Percentiles rank a stretch among this genome's conserved stretches.
phyloP scores from a whole-genome alignment of 2,113 vertebrate genomes.

The Calonectris borealis region DNA sequence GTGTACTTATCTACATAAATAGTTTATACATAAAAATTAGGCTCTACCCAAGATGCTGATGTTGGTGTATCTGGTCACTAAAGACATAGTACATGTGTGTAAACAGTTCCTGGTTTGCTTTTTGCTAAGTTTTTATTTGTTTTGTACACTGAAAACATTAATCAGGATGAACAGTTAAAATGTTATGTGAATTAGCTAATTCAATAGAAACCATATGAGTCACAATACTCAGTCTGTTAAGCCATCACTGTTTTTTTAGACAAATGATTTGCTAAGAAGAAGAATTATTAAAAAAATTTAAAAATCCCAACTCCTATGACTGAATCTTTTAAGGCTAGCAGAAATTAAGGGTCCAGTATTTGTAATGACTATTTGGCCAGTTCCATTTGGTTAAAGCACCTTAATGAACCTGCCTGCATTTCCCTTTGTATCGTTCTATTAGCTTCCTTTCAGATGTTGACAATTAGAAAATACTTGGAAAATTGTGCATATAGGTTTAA shows the following conservation, averaged over 20 bases:
- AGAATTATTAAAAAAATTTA: not conserved
- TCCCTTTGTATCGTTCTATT: not conserved
- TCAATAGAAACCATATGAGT: not conserved
- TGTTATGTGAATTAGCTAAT: not conserved
- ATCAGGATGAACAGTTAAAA: not conserved
- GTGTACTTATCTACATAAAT: not conserved
- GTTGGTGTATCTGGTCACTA: not conserved
- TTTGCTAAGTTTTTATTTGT: not conserved
- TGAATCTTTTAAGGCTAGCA: not conserved
- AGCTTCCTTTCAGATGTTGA: not conserved
- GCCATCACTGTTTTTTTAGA: not conserved
- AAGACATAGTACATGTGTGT: not conserved
- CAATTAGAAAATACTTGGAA: not conserved
- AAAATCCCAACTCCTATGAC: not conserved
- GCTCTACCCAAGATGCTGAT: not conserved
- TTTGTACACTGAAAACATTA: not conserved
- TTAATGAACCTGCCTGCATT: not conserved
- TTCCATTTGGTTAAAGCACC: not conserved
- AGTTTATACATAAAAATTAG: not conserved
- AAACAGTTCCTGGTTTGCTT: not conserved
- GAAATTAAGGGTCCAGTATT: not conserved
- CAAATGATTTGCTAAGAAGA: not conserved
- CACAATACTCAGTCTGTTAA: not conserved
- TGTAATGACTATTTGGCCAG: not conserved
- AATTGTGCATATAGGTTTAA: not conserved